Evolutionary conservation across 2,797 vertebrate genomes (phyloP), one percentile per base, ranked within the genome.

Genomic region (Hemitrygon akajei): DNA sequence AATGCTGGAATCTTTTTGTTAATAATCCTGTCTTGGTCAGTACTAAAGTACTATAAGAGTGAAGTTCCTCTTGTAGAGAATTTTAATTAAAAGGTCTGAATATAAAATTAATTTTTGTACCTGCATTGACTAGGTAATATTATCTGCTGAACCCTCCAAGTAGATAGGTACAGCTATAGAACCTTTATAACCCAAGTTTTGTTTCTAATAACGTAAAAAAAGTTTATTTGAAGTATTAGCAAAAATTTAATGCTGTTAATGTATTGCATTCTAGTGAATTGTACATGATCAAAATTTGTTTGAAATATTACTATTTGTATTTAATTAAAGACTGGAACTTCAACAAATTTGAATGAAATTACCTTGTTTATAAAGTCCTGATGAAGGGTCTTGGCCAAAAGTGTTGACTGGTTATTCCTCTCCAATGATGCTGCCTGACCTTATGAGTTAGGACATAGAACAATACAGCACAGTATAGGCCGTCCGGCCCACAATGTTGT

Each of bases 241-340:
- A 69, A 93, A 16, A 20, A 56, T 76, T 22, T 91, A 30, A 75
- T 58, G 27, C 40, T 22, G 47, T 20, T 27, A 93, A 93, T 58
- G 71, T 93, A 93, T 93, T 93, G n/a, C 71, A 75, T 58, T 93
- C 63, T 20, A 69, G 71, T 93, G 69, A 73, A 37, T 25, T 56
- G 27, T 76, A 93, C 75, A 93, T 93, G 93, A 75, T 75, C 69
- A 18, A 76, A 75, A 93, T 86, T 25, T 93, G 71, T 75, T 93
- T 93, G 47, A 93, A 76, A 75, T 40, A 76, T 76, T 92, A 73
- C 89, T 12, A 75, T 93, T 93, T 93, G 91, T n/a, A 93, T 58
- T 76, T 11, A 40, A n/a, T 58, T 93, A n/a, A 93, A 76, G 63
- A 75, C 73, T 93, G 91, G 91, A 93, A 56, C 40, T 76, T 76